Evolutionary conservation across 2,888 invertebrate species (phyloP), one percentile per base, ranked within the genome.

Genomic region (Selenia dentaria): DNA sequence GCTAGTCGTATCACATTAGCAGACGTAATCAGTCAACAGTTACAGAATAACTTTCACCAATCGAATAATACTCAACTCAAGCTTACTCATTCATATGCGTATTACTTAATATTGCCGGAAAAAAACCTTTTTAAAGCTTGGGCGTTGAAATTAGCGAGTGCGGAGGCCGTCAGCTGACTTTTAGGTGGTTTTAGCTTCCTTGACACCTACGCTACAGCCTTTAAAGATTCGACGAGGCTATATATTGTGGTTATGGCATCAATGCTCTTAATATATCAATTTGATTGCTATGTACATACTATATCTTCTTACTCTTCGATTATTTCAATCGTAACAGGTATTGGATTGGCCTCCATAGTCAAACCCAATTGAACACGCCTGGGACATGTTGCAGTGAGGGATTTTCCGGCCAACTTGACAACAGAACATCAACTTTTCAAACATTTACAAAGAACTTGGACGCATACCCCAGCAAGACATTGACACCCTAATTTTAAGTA

Each of bases 121-220:
- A 8, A 16, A 25, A 25, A 10, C 25, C 25, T 25, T 25, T 25
- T 3, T 10, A 2, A 8, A 9, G 12, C 28, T 12, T 32, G 27
- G 32, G 43, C 20, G 43, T 31, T 11, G 36, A 24, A 31, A 26
- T 44, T 22, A 20, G 9, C 25, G 25, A 5, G 20, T 9, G 12
- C 8, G 39, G 33, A 28, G 28, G 34, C 13, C 9, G 12, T 2
- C 28, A 45, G 34, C 45, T 35, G 20, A 45, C 24, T 27, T 34
- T 36, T n/a, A n/a, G n/a, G n/a, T n/a, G n/a, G n/a, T n/a, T n/a
- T n/a, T 16, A 34, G 33, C 34, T 45, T 39, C 45, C 39, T 39
- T 29, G 25, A 35, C 45, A 35, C 45, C 45, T 25, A 45, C 45
- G 25, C 40, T 0, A 11, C 31, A 9, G 31, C 16, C 20, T 32